A percentile compares a stretch with the other conserved stretches of the same genome.
Conservation (phyloP, 1,140 invertebrate genomes). For the Gryon sp. region DNA sequence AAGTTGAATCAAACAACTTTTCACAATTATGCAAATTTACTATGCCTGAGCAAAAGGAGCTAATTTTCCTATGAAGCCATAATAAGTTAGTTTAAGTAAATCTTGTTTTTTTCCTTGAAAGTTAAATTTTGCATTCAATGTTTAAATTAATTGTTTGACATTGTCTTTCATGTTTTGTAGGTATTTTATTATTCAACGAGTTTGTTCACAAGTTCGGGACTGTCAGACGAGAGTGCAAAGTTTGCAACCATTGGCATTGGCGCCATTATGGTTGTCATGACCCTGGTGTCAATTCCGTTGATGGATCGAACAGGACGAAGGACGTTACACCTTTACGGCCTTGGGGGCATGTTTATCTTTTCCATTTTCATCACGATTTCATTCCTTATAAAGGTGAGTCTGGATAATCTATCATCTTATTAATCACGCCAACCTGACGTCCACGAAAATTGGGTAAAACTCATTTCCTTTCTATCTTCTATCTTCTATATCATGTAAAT, state of each 20-base stretch:
- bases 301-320: constrained; percentile 97
- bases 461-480: too few relatives aligned
- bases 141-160: not conserved
- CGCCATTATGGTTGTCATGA: constrained; percentile 97
- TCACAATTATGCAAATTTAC: too few relatives aligned
- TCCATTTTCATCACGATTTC: constrained; percentile 98
- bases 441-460: too few relatives aligned
- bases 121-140: too few relatives aligned
- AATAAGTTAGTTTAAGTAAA: too few relatives aligned
- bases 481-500: too few relatives aligned
- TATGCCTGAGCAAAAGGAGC: too few relatives aligned
- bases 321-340: constrained; percentile 95
- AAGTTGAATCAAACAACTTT: too few relatives aligned
- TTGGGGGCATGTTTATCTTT: constrained; percentile 98
- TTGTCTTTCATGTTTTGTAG: constrained; percentile 78
- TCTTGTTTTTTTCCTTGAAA: too few relatives aligned
- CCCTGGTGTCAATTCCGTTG: constrained; percentile 95
- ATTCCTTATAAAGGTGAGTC: constrained; percentile 92
- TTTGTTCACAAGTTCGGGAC: constrained; percentile 93
- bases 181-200: constrained; percentile 98
- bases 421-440: too few relatives aligned
- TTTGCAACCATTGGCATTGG: constrained; percentile 98
- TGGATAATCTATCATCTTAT: constrained; percentile 2
- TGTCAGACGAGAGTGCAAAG: constrained; percentile 91
- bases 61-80: too few relatives aligned